Base-by-base conservation (phyloP, 2,113 vertebrate species). In the Myotis brandtii region DNA sequence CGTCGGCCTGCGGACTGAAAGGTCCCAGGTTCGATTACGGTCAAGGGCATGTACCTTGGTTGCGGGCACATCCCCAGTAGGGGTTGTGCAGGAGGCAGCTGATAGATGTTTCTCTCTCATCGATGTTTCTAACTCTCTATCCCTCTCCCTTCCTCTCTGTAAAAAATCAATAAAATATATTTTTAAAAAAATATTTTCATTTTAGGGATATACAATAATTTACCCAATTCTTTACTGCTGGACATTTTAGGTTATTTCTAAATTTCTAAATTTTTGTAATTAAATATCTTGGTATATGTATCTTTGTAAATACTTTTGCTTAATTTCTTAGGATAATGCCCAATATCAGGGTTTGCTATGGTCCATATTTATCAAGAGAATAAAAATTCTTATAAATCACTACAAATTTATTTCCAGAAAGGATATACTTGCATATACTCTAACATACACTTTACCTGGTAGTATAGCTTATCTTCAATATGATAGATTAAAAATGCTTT, bases 281-380 rank as follows among this genome's bases (percentile, higher is more conserved):
- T 86, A 92, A 93, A 6, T 93, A 75, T 75, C 4, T 91, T 23
- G 87, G 56, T 59, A 69, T 21, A 12, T 16, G 6, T 76, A 85
- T 64, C n/a, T 91, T 73, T 85, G 37, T 92, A 52, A 95, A 86
- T 56, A 92, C 7, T 76, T 95, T 69, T 62, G 1, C 2, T 95
- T 88, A 85, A 93, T 93, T 93, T 97, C 59, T 92, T 88, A 91
- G 56, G 14, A 92, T 76, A 95, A 84, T 30, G 18, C 30, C 34
- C 43, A 84, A 13, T 56, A 95, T 89, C 0, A 93, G 23, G 46
- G 32, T 69, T 80, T 93, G 10, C 25, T 86, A 81, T 16, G 27
- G 12, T 70, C 90, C 67, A 67, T 89, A 34, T 84, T 97, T 93
- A 86, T 90, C 43, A 93, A 72, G 13, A 90, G 2, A 87, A 87